Evolutionary conservation across 2,113 vertebrate genomes (phyloP), one percentile per base, ranked within the genome.

Genomic region (Pardalotus punctatus): DNA sequence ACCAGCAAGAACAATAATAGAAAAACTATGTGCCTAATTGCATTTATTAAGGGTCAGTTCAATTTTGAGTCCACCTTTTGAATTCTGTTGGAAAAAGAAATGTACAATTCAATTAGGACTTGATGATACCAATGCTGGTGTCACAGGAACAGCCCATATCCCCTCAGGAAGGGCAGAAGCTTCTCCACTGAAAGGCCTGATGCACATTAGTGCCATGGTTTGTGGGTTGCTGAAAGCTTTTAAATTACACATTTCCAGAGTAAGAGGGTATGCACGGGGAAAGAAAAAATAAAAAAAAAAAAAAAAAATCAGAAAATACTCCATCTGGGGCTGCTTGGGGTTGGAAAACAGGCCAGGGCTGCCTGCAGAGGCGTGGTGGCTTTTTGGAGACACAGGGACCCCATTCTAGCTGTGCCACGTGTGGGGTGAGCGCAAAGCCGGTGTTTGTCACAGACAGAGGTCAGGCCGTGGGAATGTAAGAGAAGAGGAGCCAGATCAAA

Each of bases 151-250:
- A 76, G 65, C 93, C 84, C 74, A 60, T 24, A 81, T 60, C 51
- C 88, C 92, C 95, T 88, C 81, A 86, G 96, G 86, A 94, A 97
- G 82, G 79, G 93, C 51, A 94, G 70, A 69, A 60, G 29, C 51
- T 86, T 85, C 93, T 70, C 62, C 5, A 2, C 79, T 88, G 82
- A 91, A 86, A 91, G 57, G 67, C 61, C 57, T 64, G 82, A 86
- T 89, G 78, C 38, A 48, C 92, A 95, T 97, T 95, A 97, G 58
- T 14, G 24, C 43, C 60, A 56, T 9, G 36, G 82, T 69, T 81
- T 77, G 72, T 67, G 87, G 92, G 56, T 4, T 86, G 67, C 40
- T 92, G 81, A 96, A 97, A 95, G 95, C 84, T 87, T 97, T 93
- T 86, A 79, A 96, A 85, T 94, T 45, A 54, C 24, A 47, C 1